A percentile compares a stretch with the other conserved stretches of the same genome.
Evolutionary conservation across 2,113 vertebrate species (phyloP).

Genomic region (Microtus pennsylvanicus): DNA sequence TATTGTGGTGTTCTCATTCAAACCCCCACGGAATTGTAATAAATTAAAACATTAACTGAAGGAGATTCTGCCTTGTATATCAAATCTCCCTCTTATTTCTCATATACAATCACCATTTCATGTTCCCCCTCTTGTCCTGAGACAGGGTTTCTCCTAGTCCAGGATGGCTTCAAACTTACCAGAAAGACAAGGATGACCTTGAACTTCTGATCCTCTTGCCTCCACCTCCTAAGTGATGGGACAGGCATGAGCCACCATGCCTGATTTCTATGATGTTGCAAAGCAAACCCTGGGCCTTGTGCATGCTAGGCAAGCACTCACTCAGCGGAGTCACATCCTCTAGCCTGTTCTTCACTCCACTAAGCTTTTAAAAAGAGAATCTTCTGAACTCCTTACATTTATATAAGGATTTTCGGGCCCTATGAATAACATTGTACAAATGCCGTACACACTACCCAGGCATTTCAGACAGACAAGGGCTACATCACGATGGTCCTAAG

Average conservation of each 20-base stretch:
- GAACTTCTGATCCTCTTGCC: not conserved
- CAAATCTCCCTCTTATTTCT: not conserved
- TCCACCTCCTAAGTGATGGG: not conserved
- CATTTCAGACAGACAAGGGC: not conserved
- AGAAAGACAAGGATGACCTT: not conserved
- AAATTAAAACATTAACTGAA: not conserved
- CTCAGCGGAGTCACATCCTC: not conserved
- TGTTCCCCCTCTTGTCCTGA: not conserved
- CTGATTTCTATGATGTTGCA: not conserved
- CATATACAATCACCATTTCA: not conserved
- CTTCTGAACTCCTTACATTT: not conserved
- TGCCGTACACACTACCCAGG: not conserved
- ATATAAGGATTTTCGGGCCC: not conserved
- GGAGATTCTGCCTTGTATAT: not conserved
- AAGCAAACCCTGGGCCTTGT: not conserved
- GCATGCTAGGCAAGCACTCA: not conserved
- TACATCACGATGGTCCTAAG: not conserved
- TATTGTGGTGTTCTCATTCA: not conserved
- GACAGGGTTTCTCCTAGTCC: not conserved
- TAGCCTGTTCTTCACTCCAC: not conserved
- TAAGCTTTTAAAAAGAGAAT: not conserved
- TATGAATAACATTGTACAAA: not conserved
- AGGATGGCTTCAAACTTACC: not conserved
- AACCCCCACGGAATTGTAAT: not conserved
- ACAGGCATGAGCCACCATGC: not conserved